phyloP scores from a whole-genome alignment of 2,888 invertebrate species.

The Anthoptus insignis region DNA sequence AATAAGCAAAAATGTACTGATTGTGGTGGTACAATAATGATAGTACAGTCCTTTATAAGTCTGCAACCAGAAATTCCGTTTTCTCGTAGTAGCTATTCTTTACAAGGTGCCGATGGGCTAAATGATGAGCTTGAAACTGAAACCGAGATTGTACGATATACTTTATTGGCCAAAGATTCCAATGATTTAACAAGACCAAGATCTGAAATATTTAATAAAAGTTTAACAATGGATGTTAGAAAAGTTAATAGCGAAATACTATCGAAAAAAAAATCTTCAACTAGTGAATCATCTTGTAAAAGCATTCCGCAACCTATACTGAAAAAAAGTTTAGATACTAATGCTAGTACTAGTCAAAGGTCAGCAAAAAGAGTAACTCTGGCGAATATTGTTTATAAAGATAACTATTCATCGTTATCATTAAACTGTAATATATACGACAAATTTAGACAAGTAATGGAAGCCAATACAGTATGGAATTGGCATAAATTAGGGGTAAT shows the following conservation, averaged over 20 bases:
- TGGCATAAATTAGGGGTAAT: conserved; percentile 71
- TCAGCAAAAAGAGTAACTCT: conserved; percentile 72
- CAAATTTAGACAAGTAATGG: conserved; percentile 67
- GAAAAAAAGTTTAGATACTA: conserved; percentile 56
- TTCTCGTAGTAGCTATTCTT: conserved; percentile 25
- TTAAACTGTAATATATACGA: conserved; percentile 60
- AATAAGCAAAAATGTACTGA: conserved; percentile 80
- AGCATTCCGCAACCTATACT: conserved; percentile 61
- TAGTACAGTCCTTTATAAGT: conserved; percentile 64
- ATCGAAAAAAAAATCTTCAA: conserved; percentile 34
- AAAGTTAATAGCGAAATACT: conserved; percentile 40
- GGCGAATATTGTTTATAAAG: conserved; percentile 57
- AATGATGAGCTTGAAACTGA: conserved; percentile 37
- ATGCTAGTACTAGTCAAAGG: conserved; percentile 42
- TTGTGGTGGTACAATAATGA: conserved; percentile 78
- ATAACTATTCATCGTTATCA: conserved; percentile 48
- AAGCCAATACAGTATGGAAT: conserved; percentile 64
- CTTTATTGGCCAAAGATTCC: conserved; percentile 17
- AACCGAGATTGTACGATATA: conserved; percentile 26
- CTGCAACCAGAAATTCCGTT: conserved; percentile 44
- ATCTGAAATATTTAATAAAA: conserved; percentile 45
- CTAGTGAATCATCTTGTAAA: conserved; percentile 38
- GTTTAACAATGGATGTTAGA: conserved; percentile 15
- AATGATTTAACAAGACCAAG: conserved; percentile 39
- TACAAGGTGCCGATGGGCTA: conserved; percentile 22